These are phyloP conservation scores for Acanthosepion esculentum DNA, from an alignment of 2,888 invertebrate species.

Conservation along the genomic window DNA sequence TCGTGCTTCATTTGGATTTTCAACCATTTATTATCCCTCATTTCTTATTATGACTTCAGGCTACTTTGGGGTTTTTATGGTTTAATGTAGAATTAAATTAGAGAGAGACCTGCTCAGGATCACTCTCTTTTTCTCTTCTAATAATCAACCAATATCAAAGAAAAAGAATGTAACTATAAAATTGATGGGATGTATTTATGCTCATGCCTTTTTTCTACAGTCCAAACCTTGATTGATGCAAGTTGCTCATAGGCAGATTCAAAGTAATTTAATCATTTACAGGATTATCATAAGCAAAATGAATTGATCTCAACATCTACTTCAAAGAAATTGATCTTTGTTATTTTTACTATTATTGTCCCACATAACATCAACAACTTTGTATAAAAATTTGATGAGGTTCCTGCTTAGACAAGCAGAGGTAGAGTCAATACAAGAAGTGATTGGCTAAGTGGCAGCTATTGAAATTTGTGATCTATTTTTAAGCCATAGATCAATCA, in stretches of 20 bases:
- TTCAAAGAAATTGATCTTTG: not conserved
- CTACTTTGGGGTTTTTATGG: no score
- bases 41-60: no score
- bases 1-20: no score
- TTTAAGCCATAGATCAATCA: not conserved
- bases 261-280: not conserved
- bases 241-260: not conserved
- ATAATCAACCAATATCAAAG: no score
- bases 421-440: not conserved
- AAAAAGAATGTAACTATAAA: no score
- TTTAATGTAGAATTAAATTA: no score
- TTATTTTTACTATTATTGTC: not conserved
- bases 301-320: not conserved
- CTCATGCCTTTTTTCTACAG: not conserved
- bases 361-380: not conserved
- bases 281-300: not conserved
- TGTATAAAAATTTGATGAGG: not conserved
- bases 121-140: no score
- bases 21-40: no score
- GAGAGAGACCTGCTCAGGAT: no score
- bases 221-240: not conserved
- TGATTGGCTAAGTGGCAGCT: not conserved
- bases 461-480: not conserved
- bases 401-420: not conserved
- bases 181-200: not conserved